Base-by-base conservation (phyloP, 2,888 invertebrate genomes). In the Odontocolon sp. region DNA sequence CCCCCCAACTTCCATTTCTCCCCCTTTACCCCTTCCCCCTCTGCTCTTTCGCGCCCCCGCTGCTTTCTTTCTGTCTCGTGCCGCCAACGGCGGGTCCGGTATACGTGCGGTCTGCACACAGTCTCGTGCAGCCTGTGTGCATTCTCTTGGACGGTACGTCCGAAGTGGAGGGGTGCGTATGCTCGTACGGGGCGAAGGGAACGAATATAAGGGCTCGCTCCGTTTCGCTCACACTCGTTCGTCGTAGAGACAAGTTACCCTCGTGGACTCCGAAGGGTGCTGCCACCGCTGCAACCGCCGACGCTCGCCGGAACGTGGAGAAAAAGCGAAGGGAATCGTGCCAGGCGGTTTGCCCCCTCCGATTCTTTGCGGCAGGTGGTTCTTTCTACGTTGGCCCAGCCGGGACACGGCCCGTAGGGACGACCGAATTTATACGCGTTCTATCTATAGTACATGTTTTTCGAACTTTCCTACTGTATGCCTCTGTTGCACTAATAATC, bases 301-400 rank as follows among this genome's bases (percentile, higher is more conserved):
- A n/a, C 40, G 40, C 64, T 31, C 21, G 63, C 14, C 33, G n/a
- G 9, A 36, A 77, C 63, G 68, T 68, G 74, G 33, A 67, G 28
- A 54, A 28, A 40, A 31, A 52, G 61, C 26, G 23, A 42, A 31
- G 33, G 47, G 33, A 61, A 42, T 64, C n/a, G 33, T 54, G 76
- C 79, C 78, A 79, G 81, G 56, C 79, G 81, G 85, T 84, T 83
- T 83, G 84, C 83, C 84, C 86, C 82, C 83, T 82, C 82, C 80
- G 85, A 83, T 81, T 83, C 81, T 77, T 75, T 81, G 81, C 83
- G 89, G 89, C 89, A 89, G 89, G 89, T 89, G 89, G 88, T 87
- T 89, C 86, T 85, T 85, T 83, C 84, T 84, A 81, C 84, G 84
- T 79, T 82, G 83, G 84, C 86, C 86, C 83, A 83, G 82, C 77